Conservation (phyloP, 2,113 vertebrate genomes). For the Eublepharis macularius region DNA sequence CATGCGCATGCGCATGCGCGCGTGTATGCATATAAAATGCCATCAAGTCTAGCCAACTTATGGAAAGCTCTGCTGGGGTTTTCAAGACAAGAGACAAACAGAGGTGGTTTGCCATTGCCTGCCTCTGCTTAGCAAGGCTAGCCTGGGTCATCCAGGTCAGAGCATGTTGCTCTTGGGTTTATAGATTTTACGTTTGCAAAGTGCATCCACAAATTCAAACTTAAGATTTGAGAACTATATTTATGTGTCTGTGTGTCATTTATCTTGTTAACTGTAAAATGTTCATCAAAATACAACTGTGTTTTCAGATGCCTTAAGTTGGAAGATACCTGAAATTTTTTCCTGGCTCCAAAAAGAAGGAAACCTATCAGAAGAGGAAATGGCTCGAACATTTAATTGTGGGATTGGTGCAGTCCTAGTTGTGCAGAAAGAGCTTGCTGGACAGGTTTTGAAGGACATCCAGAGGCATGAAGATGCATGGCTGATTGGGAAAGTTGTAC, state of each 20-base stretch:
- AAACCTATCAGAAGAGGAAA: slow-evolving; percentile 87
- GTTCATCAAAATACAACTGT: neutral
- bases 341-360: slow-evolving; percentile 91
- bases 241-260: neutral
- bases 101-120: too few species aligned
- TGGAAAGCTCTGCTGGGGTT: too few species aligned
- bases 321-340: slow-evolving; percentile 89
- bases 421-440: slow-evolving; percentile 76
- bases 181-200: neutral
- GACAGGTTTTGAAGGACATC: slow-evolving; percentile 80
- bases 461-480: slow-evolving; percentile 83
- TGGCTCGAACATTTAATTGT: slow-evolving; percentile 94
- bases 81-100: too few species aligned
- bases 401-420: slow-evolving; percentile 89
- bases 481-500: slow-evolving; percentile 84
- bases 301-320: slow-evolving; percentile 84
- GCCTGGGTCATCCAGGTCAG: too few species aligned
- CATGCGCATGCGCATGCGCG: too few species aligned
- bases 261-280: neutral
- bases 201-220: neutral
- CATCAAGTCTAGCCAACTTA: too few species aligned
- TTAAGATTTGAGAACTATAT: neutral
- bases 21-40: too few species aligned
- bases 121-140: too few species aligned
- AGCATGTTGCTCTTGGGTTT: neutral